Base-by-base conservation (phyloP, 2,113 vertebrate genomes). In the Hypanus sabinus region DNA sequence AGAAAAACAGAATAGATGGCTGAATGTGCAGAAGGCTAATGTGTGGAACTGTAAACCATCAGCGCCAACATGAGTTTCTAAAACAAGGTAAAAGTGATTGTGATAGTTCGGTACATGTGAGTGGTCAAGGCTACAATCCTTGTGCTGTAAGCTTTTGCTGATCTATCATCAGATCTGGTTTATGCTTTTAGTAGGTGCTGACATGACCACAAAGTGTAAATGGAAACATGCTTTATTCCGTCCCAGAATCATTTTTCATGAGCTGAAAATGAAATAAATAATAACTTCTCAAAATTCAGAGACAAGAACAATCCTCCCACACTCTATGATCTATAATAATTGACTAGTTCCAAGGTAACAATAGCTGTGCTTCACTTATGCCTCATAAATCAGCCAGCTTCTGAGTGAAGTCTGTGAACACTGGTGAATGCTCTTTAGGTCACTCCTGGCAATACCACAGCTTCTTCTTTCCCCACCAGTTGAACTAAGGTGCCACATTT, bases 291-390 rank as follows among this genome's bases (percentile, higher is more conserved):
- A 73, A 93, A 93, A 73, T 71, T 55, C 91, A 71, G 33, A 71
- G 65, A n/a, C 27, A 2, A 12, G 6, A 93, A 38, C 73, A 93
- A 27, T 55, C 36, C 91, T 93, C 91, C 91, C 70, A 93, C 85
- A 68, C 85, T 87, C 55, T 87, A 87, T 87, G 83, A 90, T 90
- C 57, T 62, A 36, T 68, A 90, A 90, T 93, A 70, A 93, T 75
- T 93, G 91, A 75, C 91, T 73, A 70, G 36, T 38, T 93, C 36
- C 91, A 93, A 93, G 91, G 91, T 93, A 93, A 93, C 91, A 93
- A 55, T 70, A 93, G 38, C 91, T 93, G 36, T 16, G 70, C 62
- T 92, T 93, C 70, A 93, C 33, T 75, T 70, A 73, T 46, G 91
- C 91, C 68, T 93, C 65, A 93, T 75, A 93, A 33, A 93, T 93